These are phyloP conservation scores for Campaea margaritaria DNA, from an alignment of 2,888 invertebrate genomes.

Conservation along the genomic window DNA sequence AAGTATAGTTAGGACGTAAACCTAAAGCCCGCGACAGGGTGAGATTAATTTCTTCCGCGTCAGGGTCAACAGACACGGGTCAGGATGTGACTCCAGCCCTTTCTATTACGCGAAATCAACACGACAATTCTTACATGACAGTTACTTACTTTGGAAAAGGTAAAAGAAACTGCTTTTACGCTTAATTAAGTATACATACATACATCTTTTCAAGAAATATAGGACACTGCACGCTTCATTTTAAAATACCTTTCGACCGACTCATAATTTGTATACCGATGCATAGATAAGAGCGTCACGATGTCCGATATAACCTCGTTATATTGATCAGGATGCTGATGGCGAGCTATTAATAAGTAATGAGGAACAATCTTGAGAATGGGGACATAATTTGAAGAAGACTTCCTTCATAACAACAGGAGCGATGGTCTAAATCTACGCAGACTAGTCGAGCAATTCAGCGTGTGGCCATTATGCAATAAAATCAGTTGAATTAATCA, in stretches of 20 bases:
- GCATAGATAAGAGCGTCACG: constrained; percentile 27
- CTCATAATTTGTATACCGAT: constrained; percentile 19
- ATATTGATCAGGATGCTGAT: constrained; percentile 16
- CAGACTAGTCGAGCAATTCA: constrained; percentile 53
- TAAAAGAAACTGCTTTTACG: constrained; percentile 6
- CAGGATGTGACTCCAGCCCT: constrained; percentile 61
- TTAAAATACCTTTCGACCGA: constrained; percentile 26
- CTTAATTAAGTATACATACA: constrained; percentile 3
- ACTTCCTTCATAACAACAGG: constrained; percentile 32
- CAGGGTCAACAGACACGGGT: constrained; percentile 76
- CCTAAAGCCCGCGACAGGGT: constrained; percentile 54
- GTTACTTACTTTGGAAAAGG: not conserved
- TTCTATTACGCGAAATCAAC: constrained; percentile 37
- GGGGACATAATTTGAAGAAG: constrained; percentile 14
- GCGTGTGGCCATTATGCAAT: constrained; percentile 74
- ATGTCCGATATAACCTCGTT: not conserved
- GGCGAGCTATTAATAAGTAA: constrained; percentile 15
- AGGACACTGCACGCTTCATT: constrained; percentile 26
- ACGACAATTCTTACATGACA: not conserved
- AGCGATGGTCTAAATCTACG: constrained; percentile 50
- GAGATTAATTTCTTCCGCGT: constrained; percentile 79
- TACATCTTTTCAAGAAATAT: constrained; percentile 21
- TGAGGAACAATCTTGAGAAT: constrained; percentile 11
- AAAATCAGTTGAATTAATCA: constrained; percentile 81
- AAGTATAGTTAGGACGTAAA: constrained; percentile 47